Percentiles rank a stretch among this genome's conserved stretches.
These are phyloP conservation scores for Brachionus paranguensis DNA, from an alignment of 1,140 invertebrate genomes.

Conservation along the genomic window DNA sequence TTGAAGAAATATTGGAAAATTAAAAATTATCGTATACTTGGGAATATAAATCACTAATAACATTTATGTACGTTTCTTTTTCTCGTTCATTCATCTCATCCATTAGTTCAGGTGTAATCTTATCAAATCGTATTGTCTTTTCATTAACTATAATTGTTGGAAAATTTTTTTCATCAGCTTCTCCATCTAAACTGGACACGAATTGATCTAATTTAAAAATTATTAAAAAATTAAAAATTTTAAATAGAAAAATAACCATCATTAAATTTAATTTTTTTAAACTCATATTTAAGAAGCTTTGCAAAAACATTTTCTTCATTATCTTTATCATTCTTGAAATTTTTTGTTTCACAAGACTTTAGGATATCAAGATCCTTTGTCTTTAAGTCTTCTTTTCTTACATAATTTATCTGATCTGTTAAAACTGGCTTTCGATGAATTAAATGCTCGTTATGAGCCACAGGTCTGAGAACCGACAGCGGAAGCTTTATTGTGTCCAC, in stretches of 20 bases:
- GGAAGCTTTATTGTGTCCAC: not conserved
- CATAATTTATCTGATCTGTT: conserved; percentile 9
- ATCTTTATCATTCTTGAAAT: not conserved
- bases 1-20: not conserved
- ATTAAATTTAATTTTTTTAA: not conserved
- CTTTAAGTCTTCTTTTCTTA: not conserved
- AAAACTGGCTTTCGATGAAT: not conserved
- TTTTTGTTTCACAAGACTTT: not conserved
- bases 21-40: conserved; percentile 1
- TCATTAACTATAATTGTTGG: not conserved
- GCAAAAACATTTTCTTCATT: not conserved
- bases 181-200: not conserved
- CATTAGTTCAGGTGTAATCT: not conserved
- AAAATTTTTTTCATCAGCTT: not conserved
- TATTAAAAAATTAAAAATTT: not conserved
- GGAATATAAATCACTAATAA: not conserved
- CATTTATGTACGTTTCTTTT: conserved; percentile 10
- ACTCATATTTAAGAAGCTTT: not conserved
- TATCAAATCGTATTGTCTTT: not conserved
- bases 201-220: not conserved
- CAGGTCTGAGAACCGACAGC: not conserved
- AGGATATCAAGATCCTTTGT: not conserved
- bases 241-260: not conserved
- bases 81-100: conserved; percentile 28
- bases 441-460: not conserved